Conservation (phyloP, 2,888 invertebrate genomes). For the Leptura quadrifasciata region DNA sequence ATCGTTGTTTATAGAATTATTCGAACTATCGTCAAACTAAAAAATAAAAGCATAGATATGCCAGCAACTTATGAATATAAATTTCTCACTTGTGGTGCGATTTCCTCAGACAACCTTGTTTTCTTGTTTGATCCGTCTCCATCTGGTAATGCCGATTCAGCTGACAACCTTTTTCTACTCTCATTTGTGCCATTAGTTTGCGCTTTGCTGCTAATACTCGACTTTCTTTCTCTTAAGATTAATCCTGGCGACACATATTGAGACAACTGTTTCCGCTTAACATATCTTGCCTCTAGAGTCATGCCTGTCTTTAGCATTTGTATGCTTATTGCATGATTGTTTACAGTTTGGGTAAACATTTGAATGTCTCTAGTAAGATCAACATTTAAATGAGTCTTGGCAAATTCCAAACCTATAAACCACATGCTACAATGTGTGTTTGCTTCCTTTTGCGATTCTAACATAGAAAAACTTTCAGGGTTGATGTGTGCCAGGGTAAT, state of each 20-base stretch:
- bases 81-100: conserved; percentile 62
- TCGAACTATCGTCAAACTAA: conserved; percentile 74
- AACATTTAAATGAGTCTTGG: conserved; percentile 89
- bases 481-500: conserved; percentile 97
- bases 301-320: conserved; percentile 85
- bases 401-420: conserved; percentile 98
- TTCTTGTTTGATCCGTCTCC: conserved; percentile 63
- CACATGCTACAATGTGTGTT: conserved; percentile 89
- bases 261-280: conserved; percentile 85
- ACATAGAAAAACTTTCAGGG: conserved; percentile 88
- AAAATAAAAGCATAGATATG: conserved; percentile 19
- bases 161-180: conserved; percentile 64
- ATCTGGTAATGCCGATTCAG: conserved; percentile 52
- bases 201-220: conserved; percentile 70
- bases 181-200: conserved; percentile 53
- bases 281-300: conserved; percentile 91
- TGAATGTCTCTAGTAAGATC: conserved; percentile 96
- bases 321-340: conserved; percentile 83
- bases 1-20: conserved; percentile 73
- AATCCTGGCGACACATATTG: conserved; percentile 84
- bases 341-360: conserved; percentile 91
- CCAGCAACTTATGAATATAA: neutral
- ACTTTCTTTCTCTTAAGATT: conserved; percentile 83
- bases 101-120: conserved; percentile 67
- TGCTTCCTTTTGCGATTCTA: conserved; percentile 72